Evolutionary conservation across 2,113 vertebrate species (phyloP), one percentile per base, ranked within the genome.

Genomic region (Lepus timidus): DNA sequence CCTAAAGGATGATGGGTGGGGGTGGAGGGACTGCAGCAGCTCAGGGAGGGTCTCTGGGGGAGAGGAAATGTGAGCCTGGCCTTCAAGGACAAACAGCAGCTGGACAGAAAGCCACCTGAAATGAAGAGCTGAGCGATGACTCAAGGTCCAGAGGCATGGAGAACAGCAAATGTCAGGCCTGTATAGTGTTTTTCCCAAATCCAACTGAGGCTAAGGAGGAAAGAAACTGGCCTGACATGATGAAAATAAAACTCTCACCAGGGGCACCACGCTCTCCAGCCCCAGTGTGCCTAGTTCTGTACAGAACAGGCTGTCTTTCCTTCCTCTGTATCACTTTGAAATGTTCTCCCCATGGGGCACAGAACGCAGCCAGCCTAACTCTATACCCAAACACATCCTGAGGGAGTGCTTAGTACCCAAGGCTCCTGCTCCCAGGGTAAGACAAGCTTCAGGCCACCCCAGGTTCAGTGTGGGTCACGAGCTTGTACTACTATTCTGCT

Each of bases 61-160:
- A 90, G 73, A 88, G 25, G 8, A 90, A 73, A 92, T 51, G 4
- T 65, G 64, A 94, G 78, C 31, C 82, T 90, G 64, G 33, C 68
- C 52, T 79, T 76, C 39, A 68, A 74, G 73, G 80, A 95, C 78
- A 78, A 73, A 81, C 17, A 73, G 61, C 4, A 92, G 52, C 31
- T 73, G 39, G 55, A 71, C 19, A 92, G 73, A 74, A 75, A 65
- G 25, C 36, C n/a, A 20, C 58, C n/a, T 67, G 61, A 78, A 19
- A 85, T 95, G 76, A 94, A 95, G 31, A 95, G 23, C 68, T 33
- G 70, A 52, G 78, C 49, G 62, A n/a, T 85, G 52, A 87, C 73
- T 91, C 85, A 81, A 88, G 52, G 87, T 88, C 52, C 75, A 90
- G 83, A 52, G 75, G 16, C 76, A 85, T 39, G 73, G 58, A 90